phyloP scores from a whole-genome alignment of 2,797 vertebrate genomes.

The Telmatherina bonti region DNA sequence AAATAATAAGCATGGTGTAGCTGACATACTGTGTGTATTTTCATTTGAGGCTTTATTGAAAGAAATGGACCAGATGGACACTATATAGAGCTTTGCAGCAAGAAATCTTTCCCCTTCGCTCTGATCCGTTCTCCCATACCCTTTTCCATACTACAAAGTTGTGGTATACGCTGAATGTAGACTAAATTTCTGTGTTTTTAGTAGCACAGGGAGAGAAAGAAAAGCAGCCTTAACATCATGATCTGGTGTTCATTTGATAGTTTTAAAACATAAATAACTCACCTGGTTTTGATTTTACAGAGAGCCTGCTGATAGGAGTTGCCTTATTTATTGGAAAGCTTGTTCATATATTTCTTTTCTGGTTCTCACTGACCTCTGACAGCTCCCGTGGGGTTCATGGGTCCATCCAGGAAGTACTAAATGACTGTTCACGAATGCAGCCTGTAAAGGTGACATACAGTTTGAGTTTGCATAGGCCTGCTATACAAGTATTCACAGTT shows the following conservation, averaged over 20 bases:
- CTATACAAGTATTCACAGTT: slow-evolving; percentile 28
- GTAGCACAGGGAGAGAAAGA: slow-evolving; percentile 61
- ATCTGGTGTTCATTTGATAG: slow-evolving; percentile 84
- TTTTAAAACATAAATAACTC: slow-evolving; percentile 81
- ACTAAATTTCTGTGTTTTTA: slow-evolving; percentile 62
- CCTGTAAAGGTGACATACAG: slow-evolving; percentile 35
- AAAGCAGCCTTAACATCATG: slow-evolving; percentile 71
- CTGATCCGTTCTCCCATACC: slow-evolving; percentile 45
- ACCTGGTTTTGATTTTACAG: slow-evolving; percentile 85
- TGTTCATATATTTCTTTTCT: slow-evolving; percentile 83
- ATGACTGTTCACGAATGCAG: slow-evolving; percentile 26
- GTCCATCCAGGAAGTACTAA: slow-evolving; percentile 66
- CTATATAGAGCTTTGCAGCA: slow-evolving; percentile 23
- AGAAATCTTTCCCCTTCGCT: slow-evolving; percentile 50
- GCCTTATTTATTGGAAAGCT: slow-evolving; percentile 86
- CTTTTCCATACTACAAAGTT: slow-evolving; percentile 62
- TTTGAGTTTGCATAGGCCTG: slow-evolving; percentile 43
- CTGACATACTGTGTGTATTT: slow-evolving; percentile 67
- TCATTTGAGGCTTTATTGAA: slow-evolving; percentile 64
- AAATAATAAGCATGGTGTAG: slow-evolving; percentile 61
- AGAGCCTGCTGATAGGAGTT: slow-evolving; percentile 80
- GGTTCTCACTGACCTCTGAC: slow-evolving; percentile 78
- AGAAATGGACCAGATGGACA: slow-evolving; percentile 45
- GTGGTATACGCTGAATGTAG: slow-evolving; percentile 62
- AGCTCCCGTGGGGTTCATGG: slow-evolving; percentile 76